These are phyloP conservation scores for Hyperoplus immaculatus DNA, from an alignment of 2,797 vertebrate species.

Conservation along the genomic window DNA sequence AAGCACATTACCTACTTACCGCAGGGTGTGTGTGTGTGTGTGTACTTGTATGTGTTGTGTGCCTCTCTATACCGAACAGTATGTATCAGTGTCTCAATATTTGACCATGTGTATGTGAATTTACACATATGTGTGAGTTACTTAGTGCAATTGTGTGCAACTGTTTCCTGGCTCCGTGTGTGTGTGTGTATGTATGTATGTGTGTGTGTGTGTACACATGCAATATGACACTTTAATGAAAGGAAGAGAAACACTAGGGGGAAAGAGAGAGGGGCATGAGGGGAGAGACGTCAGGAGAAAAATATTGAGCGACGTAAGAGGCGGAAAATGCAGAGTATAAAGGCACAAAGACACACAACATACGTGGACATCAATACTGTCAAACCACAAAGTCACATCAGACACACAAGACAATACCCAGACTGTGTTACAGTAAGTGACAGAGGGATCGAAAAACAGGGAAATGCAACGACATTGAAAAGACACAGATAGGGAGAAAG, in stretches of 20 bases:
- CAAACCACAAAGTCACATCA: conserved; percentile 60
- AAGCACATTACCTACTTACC: conserved; percentile 74
- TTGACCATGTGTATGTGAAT: conserved; percentile 34
- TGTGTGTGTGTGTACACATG: conserved; percentile 57
- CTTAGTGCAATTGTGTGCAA: conserved; percentile 36
- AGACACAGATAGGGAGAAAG: neutral
- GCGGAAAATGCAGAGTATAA: conserved; percentile 5
- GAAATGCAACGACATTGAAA: neutral
- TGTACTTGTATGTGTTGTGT: neutral
- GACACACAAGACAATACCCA: conserved; percentile 31
- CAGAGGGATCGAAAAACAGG: conserved; percentile 4
- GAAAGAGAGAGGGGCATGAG: conserved; percentile 55
- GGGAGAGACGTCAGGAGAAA: conserved; percentile 51
- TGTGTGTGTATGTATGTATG: conserved; percentile 30
- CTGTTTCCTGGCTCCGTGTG: conserved; percentile 42
- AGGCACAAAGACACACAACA: conserved; percentile 29
- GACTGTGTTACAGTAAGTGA: conserved; percentile 50
- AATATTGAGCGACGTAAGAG: conserved; percentile 53
- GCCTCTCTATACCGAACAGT: conserved; percentile 10
- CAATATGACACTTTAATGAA: conserved; percentile 83
- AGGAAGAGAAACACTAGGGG: conserved; percentile 62
- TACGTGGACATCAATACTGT: conserved; percentile 54
- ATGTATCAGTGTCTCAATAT: conserved; percentile 9
- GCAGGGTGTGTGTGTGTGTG: conserved; percentile 50
- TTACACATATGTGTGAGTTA: conserved; percentile 32